Evolutionary conservation across 2,113 vertebrate species (phyloP).

Genomic region (Scomber japonicus): DNA sequence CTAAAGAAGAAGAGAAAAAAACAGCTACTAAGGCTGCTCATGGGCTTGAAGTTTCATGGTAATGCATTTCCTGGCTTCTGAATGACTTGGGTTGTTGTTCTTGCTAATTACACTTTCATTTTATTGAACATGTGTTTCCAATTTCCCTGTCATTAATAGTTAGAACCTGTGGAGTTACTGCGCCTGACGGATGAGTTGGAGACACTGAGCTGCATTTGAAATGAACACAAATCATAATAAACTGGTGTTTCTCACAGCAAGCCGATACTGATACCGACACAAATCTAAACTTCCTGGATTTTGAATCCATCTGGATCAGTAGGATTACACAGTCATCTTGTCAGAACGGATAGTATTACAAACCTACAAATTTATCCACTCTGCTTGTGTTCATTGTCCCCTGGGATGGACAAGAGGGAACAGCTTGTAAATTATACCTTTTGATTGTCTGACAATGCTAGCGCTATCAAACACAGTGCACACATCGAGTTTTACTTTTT

Average conservation of each 20-base stretch:
- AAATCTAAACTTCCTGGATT: slow-evolving; percentile 25
- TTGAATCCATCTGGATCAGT: slow-evolving; percentile 25
- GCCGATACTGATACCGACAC: neutral
- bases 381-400: slow-evolving; percentile 46
- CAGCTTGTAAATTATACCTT: slow-evolving; percentile 71
- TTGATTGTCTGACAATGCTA: slow-evolving; percentile 67
- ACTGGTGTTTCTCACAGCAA: slow-evolving; percentile 51
- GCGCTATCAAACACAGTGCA: slow-evolving; percentile 36
- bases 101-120: slow-evolving; percentile 72
- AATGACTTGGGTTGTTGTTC: slow-evolving; percentile 72
- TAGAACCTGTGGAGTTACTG: slow-evolving; percentile 63
- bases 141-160: slow-evolving; percentile 64
- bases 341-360: slow-evolving; percentile 71
- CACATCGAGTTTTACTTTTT: slow-evolving; percentile 51
- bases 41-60: slow-evolving; percentile 46
- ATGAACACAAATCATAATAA: slow-evolving; percentile 53
- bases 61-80: slow-evolving; percentile 66
- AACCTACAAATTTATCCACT: slow-evolving; percentile 30
- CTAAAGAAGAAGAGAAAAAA: slow-evolving; percentile 17
- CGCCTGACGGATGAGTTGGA: slow-evolving; percentile 48
- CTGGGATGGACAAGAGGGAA: slow-evolving; percentile 53
- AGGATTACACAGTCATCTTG: slow-evolving; percentile 19
- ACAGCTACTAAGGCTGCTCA: slow-evolving; percentile 26
- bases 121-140: slow-evolving; percentile 76
- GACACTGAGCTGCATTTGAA: slow-evolving; percentile 47